Evolutionary conservation across 1,140 invertebrate species (phyloP).

Genomic region (Lasioglossum baleicum): DNA sequence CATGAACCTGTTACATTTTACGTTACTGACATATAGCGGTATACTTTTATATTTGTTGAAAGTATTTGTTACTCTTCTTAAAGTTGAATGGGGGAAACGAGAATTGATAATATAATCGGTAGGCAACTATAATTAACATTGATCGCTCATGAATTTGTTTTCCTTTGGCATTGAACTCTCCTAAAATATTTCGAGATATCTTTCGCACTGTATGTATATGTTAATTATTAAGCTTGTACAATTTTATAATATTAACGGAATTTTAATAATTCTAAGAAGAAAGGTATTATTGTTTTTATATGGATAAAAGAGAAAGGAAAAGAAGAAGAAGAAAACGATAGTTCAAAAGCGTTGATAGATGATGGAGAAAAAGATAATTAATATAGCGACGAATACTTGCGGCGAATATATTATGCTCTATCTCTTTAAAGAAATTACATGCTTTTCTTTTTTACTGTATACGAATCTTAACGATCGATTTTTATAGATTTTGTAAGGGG

Average conservation of each 20-base stretch:
- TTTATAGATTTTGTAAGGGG: constrained; percentile 25
- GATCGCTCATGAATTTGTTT: constrained; percentile 23
- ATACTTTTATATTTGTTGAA: constrained; percentile 62
- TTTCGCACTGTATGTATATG: constrained; percentile 40
- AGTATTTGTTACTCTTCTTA: constrained; percentile 49
- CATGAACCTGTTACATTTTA: constrained; percentile 59
- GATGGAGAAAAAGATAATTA: constrained; percentile 7
- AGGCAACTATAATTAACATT: constrained; percentile 21
- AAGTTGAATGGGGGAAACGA: constrained; percentile 25
- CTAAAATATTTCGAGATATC: constrained; percentile 14
- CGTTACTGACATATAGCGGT: constrained; percentile 56
- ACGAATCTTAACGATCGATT: constrained; percentile 31
- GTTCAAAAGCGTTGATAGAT: constrained; percentile 28
- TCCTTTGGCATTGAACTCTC: constrained; percentile 14
- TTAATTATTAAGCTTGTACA: constrained; percentile 44
- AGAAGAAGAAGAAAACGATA: neutral
- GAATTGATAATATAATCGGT: constrained; percentile 32
- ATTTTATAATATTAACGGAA: constrained; percentile 26
- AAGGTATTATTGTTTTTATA: constrained; percentile 36
- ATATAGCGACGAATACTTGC: neutral
- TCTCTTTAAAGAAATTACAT: constrained; percentile 10
- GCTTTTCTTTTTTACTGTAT: constrained; percentile 5
- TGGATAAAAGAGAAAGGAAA: neutral
- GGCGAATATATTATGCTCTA: constrained; percentile 11
- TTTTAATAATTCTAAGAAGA: constrained; percentile 7